Conservation (phyloP, 2,113 vertebrate genomes). For the Potamarius usumacintae region DNA sequence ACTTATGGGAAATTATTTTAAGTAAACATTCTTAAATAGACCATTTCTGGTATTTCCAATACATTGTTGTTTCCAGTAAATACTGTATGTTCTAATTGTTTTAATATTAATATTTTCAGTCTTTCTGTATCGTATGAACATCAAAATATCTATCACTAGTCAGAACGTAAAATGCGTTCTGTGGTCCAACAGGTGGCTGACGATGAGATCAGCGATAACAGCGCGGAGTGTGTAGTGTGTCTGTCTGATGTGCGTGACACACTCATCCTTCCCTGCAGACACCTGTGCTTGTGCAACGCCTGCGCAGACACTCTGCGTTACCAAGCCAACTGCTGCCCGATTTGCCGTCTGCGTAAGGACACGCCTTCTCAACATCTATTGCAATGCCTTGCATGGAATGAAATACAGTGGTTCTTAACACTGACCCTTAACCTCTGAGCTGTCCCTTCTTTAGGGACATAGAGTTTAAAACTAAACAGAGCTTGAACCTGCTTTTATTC, state of each 20-base stretch:
- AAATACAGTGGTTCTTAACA: background rate
- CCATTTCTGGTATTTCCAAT: background rate
- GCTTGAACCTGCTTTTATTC: background rate
- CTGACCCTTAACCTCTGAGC: background rate
- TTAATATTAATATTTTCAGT: background rate
- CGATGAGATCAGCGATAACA: constrained; percentile 97
- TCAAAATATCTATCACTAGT: background rate
- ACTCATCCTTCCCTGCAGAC: constrained; percentile 93
- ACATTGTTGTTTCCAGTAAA: background rate
- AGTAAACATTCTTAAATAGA: background rate
- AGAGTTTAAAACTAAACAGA: background rate
- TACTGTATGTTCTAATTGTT: background rate
- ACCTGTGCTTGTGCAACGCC: constrained; percentile 91
- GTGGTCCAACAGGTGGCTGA: constrained; percentile 79
- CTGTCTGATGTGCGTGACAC: constrained; percentile 95
- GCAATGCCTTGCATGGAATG: background rate
- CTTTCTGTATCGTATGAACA: background rate
- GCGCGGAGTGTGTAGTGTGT: constrained; percentile 96
- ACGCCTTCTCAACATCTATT: background rate
- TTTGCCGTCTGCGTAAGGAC: constrained; percentile 90
- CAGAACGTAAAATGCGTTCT: background rate
- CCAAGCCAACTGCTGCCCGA: constrained; percentile 97
- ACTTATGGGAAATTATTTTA: background rate
- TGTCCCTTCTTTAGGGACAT: background rate
- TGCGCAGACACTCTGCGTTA: constrained; percentile 94